Evolutionary conservation across 2,888 invertebrate species (phyloP), one percentile per base, ranked within the genome.

Genomic region (Oligia fasciuncula): DNA sequence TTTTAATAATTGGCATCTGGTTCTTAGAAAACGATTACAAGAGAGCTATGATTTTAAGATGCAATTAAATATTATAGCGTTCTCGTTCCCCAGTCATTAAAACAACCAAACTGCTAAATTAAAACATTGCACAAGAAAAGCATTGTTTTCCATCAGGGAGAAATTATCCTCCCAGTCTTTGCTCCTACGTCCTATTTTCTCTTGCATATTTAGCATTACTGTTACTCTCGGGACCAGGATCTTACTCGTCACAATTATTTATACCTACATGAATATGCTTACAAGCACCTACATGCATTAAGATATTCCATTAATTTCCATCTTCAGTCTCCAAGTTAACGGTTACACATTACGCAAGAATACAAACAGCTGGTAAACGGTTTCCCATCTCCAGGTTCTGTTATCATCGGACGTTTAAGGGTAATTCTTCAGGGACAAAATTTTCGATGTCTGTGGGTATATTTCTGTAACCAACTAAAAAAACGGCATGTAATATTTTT

Each of bases 261-360:
- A 85, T 81, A 85, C 65, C 75, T 83, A 74, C 86, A 84, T 86
- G 83, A 84, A 86, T 84, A 86, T 82, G 86, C 76, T 70, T 74
- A 70, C 71, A 74, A 74, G 79, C 79, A 40, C 73, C 87, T 74
- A 74, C 87, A 76, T 84, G 71, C 87, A 84, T 76, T 66, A 81
- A 76, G 70, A 85, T 83, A 79, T 79, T 74, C 79, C 84, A 87
- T 85, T 87, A 85, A 85, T 85, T 85, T 79, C 84, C 87, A 85
- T 87, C 84, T 85, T 54, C 60, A 73, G 71, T 78, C 84, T 70
- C 70, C 62, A 73, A 84, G 76, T 74, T 85, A 85, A 84, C 84
- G 72, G 84, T 84, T 83, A 86, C 74, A 75, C 74, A 75, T 84
- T 84, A 78, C 78, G 62, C 78, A 83, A 78, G 83, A 84, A 83